phyloP scores from a whole-genome alignment of 2,113 vertebrate species.

The Eurystomus gularis region DNA sequence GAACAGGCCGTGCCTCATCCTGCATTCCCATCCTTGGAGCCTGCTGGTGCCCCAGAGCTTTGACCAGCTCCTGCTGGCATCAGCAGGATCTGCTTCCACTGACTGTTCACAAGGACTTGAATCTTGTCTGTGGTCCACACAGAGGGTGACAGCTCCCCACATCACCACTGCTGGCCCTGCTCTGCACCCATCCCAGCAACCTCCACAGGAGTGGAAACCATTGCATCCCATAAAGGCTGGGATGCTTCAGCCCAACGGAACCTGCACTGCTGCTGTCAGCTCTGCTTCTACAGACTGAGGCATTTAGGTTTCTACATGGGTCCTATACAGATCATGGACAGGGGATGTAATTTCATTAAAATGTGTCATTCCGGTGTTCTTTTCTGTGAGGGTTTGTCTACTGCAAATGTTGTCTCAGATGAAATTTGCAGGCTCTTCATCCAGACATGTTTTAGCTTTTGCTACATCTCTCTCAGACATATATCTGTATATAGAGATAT shows the following conservation, averaged over 20 bases:
- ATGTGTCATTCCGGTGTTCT: neutral
- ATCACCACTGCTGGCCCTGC: neutral
- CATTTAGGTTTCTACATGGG: neutral
- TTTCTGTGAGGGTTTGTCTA: neutral
- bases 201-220: neutral
- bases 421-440: conserved; percentile 10
- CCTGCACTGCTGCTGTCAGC: neutral
- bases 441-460: conserved; percentile 3
- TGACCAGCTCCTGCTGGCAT: neutral
- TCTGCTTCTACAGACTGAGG: neutral
- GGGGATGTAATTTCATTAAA: neutral
- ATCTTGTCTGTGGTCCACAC: fast-evolving
- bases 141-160: neutral
- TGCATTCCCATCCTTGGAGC: neutral
- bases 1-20: neutral
- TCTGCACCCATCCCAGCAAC: neutral
- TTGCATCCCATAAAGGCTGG: neutral
- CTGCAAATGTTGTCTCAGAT: neutral
- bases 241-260: neutral
- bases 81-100: neutral
- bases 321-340: neutral
- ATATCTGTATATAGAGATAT: neutral
- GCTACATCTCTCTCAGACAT: neutral
- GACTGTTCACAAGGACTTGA: neutral
- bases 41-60: neutral